Conservation (phyloP, 1,140 invertebrate species). For the Rhagoletis pomonella region DNA sequence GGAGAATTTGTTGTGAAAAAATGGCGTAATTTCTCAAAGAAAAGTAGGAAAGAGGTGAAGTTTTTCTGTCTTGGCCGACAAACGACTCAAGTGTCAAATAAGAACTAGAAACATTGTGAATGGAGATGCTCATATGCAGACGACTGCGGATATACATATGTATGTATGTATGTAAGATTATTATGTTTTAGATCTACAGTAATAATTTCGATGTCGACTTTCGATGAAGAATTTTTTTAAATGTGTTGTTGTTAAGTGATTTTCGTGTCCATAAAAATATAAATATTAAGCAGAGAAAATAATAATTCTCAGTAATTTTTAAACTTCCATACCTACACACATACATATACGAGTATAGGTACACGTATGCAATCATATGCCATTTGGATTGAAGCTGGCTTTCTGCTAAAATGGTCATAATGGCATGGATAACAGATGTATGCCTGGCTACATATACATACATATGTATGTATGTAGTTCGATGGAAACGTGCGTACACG, state of each 20-base stretch:
- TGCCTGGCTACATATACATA: neutral
- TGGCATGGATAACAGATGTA: neutral
- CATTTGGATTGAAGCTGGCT: neutral
- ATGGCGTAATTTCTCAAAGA: no score
- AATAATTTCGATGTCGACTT: no score
- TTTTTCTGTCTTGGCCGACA: no score
- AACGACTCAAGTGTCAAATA: no score
- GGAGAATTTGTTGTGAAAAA: no score
- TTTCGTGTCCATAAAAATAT: neutral
- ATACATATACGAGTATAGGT: neutral
- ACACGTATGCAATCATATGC: neutral
- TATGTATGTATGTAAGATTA: no score
- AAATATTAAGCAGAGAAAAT: neutral
- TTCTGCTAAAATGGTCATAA: neutral
- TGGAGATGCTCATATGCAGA: no score
- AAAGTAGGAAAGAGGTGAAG: no score
- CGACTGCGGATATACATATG: no score
- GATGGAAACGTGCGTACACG: constrained; percentile 50
- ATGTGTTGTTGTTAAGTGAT: neutral
- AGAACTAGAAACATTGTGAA: no score
- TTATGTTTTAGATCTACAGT: no score
- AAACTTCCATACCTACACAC: no score
- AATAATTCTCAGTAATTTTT: constrained; percentile 5
- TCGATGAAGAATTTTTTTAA: neutral
- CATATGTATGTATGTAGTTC: neutral